phyloP scores from a whole-genome alignment of 2,888 invertebrate species.

The Gymnocheta viridis region DNA sequence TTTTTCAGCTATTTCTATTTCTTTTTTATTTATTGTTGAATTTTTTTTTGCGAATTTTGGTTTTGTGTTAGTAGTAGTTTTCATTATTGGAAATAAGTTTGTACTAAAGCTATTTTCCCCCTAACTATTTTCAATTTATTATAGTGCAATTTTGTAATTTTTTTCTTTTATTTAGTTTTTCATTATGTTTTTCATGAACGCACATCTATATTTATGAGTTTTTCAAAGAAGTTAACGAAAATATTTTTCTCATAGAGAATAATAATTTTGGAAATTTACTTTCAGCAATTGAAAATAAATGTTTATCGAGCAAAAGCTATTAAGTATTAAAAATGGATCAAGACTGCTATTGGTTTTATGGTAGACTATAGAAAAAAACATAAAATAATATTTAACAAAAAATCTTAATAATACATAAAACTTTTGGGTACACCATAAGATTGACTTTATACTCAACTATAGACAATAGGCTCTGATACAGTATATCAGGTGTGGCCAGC shows the following conservation, averaged over 20 bases:
- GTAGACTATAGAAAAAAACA: no score
- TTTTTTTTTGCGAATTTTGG: neutral
- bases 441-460: no score
- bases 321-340: neutral
- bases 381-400: no score
- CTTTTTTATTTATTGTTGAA: no score
- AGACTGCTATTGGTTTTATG: neutral
- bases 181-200: neutral
- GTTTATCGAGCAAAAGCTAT: neutral
- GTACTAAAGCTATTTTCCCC: neutral
- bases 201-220: conserved; percentile 21
- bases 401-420: no score
- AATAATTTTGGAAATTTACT: neutral
- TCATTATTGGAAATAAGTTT: neutral
- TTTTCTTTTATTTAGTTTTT: neutral
- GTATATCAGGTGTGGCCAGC: no score
- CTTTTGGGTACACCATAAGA: no score
- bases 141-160: conserved; percentile 4
- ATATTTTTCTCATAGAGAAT: neutral
- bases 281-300: neutral
- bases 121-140: neutral
- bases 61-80: conserved; percentile 16
- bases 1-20: conserved; percentile 21
- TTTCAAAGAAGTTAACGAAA: neutral
- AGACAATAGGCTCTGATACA: no score